These are phyloP conservation scores for Trachymyrmex cornetzi DNA, from an alignment of 1,140 invertebrate species.

Conservation along the genomic window DNA sequence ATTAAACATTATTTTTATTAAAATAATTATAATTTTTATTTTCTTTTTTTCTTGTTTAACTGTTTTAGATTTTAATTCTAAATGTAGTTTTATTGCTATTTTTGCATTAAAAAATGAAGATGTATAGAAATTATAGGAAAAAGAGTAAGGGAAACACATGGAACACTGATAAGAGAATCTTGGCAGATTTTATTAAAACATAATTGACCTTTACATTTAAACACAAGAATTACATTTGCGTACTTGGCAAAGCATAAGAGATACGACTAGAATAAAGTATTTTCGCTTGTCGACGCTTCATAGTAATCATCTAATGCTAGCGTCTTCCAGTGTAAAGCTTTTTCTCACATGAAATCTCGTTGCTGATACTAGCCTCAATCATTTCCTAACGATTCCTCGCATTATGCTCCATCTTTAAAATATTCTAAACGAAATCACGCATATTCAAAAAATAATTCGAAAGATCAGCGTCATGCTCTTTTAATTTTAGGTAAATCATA, in stretches of 20 bases:
- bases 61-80: not conserved
- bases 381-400: constrained; percentile 56
- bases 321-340: constrained; percentile 53
- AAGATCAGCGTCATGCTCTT: not conserved
- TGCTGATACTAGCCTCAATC: constrained; percentile 17
- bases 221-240: constrained; percentile 78
- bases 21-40: not conserved
- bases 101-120: not conserved
- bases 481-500: constrained; percentile 28
- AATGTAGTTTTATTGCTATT: not conserved
- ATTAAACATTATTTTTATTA: not conserved
- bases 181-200: constrained; percentile 81
- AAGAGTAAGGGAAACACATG: constrained; percentile 23
- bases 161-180: constrained; percentile 67
- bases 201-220: constrained; percentile 79
- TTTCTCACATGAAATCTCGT: constrained; percentile 34
- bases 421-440: not conserved
- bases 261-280: constrained; percentile 77
- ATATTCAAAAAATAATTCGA: not conserved
- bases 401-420: constrained; percentile 18
- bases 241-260: constrained; percentile 77
- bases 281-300: constrained; percentile 47
- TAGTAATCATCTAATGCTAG: constrained; percentile 31
- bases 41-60: not conserved
- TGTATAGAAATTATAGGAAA: not conserved